Conservation (phyloP, 1,140 invertebrate genomes). For the Drosophila sucinea region DNA sequence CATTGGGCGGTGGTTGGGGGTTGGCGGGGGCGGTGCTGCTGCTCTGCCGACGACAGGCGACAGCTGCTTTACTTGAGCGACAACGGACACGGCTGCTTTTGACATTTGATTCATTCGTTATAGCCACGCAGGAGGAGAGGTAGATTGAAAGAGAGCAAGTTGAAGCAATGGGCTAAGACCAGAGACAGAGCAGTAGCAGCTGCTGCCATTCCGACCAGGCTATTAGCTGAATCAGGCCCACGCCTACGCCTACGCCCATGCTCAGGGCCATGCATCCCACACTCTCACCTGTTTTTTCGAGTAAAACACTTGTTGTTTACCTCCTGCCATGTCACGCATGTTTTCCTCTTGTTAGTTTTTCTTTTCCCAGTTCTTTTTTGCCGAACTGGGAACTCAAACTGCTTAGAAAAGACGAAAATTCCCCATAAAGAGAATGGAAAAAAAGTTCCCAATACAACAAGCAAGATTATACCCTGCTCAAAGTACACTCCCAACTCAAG, state of each 20-base stretch:
- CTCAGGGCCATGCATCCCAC: background rate
- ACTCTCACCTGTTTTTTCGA: slow-evolving; percentile 45
- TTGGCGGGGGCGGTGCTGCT: background rate
- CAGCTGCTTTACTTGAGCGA: slow-evolving; percentile 80
- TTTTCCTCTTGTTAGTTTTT: slow-evolving; percentile 42
- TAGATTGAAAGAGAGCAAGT: background rate
- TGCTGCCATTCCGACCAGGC: slow-evolving; percentile 49
- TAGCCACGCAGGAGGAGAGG: slow-evolving; percentile 51
- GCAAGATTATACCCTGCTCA: too few species aligned
- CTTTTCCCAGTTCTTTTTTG: background rate
- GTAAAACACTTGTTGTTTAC: slow-evolving; percentile 74
- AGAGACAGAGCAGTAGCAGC: slow-evolving; percentile 43
- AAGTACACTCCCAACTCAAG: too few species aligned
- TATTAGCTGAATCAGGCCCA: slow-evolving; percentile 71
- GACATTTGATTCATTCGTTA: slow-evolving; percentile 81
- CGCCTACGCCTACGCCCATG: slow-evolving; percentile 15
- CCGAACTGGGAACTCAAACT: slow-evolving; percentile 1
- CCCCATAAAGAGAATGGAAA: background rate
- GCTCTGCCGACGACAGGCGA: slow-evolving; percentile 72
- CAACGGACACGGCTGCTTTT: slow-evolving; percentile 74
- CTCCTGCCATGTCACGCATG: slow-evolving; percentile 48
- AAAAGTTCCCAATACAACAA: background rate
- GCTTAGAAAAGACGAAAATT: background rate
- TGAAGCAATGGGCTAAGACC: slow-evolving; percentile 4
- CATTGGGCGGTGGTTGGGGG: background rate